Percentiles rank a stretch among this genome's conserved stretches.
Conservation (phyloP, 2,113 vertebrate species). For the Rhinolophus sinicus region DNA sequence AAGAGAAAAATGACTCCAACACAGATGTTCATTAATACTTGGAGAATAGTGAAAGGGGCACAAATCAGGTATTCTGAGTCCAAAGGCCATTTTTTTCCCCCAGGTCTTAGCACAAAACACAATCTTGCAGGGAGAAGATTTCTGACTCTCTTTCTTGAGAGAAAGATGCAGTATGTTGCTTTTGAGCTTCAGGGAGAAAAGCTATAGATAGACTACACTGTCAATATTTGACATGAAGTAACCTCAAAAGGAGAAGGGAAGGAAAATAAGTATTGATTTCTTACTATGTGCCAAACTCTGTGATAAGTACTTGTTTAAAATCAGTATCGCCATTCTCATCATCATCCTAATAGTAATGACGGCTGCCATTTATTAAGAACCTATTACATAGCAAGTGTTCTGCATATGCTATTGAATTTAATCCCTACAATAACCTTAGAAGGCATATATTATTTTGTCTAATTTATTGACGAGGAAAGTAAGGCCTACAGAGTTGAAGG, state of each 20-base stretch:
- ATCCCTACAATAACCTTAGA: background rate
- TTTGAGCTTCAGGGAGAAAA: background rate
- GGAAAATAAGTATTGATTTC: background rate
- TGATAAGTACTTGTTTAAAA: conserved; percentile 16
- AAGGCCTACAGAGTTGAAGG: background rate
- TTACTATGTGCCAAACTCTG: background rate
- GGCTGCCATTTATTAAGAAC: background rate
- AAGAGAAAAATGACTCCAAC: background rate
- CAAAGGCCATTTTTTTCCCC: background rate
- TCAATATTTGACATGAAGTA: background rate
- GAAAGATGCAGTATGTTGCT: background rate
- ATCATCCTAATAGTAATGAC: background rate
- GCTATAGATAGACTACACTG: background rate
- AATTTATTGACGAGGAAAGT: background rate
- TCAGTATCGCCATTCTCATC: background rate
- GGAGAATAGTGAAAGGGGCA: background rate
- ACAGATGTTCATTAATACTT: background rate
- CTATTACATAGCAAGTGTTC: background rate
- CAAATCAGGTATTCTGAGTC: background rate
- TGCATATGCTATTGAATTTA: background rate
- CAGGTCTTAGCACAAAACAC: background rate
- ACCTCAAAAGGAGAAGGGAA: conserved; percentile 16
- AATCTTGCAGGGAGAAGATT: background rate
- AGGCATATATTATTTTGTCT: background rate
- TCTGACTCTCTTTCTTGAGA: background rate